A percentile compares a stretch with the other conserved stretches of the same genome.
Conservation (phyloP, 2,797 vertebrate species). For the Pantherophis vulpinus region DNA sequence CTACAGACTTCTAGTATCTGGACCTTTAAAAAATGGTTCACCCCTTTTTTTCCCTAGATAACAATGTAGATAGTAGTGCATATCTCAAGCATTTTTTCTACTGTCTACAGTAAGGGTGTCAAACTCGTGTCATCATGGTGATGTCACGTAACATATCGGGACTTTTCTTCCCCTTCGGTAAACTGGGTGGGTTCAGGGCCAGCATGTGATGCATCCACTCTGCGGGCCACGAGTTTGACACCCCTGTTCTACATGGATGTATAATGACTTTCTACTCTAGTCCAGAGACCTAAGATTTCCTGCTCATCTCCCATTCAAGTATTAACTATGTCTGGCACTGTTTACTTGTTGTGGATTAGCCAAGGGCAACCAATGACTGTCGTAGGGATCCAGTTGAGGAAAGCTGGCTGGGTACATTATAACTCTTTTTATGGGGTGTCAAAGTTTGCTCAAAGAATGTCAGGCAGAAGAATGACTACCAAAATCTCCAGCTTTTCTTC, state of each 20-base stretch:
- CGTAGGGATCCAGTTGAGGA: neutral
- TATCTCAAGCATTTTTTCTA: neutral
- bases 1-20: neutral
- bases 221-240: no score
- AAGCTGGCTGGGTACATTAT: neutral
- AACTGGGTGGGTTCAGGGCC: no score
- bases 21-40: neutral
- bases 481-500: neutral
- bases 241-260: no score
- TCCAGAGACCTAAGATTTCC: neutral
- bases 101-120: neutral
- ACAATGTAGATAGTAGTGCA: neutral
- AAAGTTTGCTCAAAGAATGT: neutral
- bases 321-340: neutral
- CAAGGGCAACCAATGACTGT: neutral
- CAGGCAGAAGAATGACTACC: neutral
- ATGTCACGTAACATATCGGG: no score
- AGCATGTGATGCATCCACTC: no score
- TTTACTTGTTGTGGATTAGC: neutral
- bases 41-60: neutral
- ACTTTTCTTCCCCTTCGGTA: no score
- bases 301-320: neutral
- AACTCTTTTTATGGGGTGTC: neutral
- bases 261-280: neutral
- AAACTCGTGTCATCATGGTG: no score